These are phyloP conservation scores for Otocyon megalotis DNA, from an alignment of 2,113 vertebrate species.

Conservation along the genomic window DNA sequence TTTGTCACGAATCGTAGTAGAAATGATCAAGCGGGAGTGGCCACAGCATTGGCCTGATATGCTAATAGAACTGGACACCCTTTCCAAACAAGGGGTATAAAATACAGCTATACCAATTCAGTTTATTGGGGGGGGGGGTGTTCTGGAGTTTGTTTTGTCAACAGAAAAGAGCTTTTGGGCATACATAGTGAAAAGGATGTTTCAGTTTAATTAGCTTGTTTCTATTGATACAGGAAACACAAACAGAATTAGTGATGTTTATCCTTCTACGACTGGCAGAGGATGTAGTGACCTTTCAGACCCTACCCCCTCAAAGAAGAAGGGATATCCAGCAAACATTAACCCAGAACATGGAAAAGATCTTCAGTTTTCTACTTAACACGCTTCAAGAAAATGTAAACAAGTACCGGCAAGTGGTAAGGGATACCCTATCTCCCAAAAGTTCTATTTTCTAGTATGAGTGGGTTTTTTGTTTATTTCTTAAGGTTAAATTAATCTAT, in stretches of 20 bases:
- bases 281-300: conserved; percentile 98
- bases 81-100: conserved; percentile 94
- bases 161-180: not conserved
- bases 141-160: not conserved
- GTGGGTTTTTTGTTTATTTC: not conserved
- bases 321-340: conserved; percentile 98
- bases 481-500: not conserved
- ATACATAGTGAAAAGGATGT: not conserved
- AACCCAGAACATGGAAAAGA: conserved; percentile 96
- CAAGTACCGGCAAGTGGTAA: conserved; percentile 91
- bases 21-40: conserved; percentile 99
- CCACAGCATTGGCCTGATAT: conserved; percentile 98
- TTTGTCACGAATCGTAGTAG: conserved; percentile 95
- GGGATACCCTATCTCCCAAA: conserved; percentile 21
- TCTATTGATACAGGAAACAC: conserved; percentile 91
- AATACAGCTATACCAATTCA: not conserved
- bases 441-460: not conserved
- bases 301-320: conserved; percentile 94
- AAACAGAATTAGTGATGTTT: conserved; percentile 98
- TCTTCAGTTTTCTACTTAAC: conserved; percentile 95
- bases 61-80: conserved; percentile 95
- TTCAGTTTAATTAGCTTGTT: conserved; percentile 56
- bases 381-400: conserved; percentile 94
- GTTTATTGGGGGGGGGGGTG: not conserved
- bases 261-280: conserved; percentile 96